These are phyloP conservation scores for Phycodurus eques DNA, from an alignment of 2,113 vertebrate species.

Conservation along the genomic window DNA sequence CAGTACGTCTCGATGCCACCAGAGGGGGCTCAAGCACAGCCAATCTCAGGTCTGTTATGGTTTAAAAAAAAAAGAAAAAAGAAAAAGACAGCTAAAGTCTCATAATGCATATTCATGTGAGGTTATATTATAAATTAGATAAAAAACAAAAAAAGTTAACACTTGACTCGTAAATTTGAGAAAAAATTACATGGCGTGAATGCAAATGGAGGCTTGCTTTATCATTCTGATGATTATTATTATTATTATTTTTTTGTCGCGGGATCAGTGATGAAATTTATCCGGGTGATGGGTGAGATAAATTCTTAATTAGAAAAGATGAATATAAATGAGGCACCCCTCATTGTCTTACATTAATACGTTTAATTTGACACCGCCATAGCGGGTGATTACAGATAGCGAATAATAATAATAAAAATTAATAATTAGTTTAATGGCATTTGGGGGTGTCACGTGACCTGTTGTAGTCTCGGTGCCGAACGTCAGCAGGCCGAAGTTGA, in stretches of 20 bases:
- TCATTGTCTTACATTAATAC: conserved; percentile 43
- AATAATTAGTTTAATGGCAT: conserved; percentile 32
- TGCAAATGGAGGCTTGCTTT: background rate
- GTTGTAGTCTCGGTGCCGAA: background rate
- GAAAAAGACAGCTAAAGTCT: background rate
- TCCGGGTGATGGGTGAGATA: conserved; percentile 57
- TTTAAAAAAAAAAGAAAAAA: background rate
- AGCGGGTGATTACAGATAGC: conserved; percentile 47
- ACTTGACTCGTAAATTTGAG: background rate
- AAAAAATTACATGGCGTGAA: background rate
- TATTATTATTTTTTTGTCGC: background rate
- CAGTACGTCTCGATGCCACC: background rate
- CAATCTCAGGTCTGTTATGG: background rate
- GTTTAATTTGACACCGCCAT: conserved; percentile 40
- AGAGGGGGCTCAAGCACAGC: background rate
- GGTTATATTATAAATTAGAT: background rate
- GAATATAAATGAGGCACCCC: conserved; percentile 44
- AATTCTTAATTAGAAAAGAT: conserved; percentile 60
- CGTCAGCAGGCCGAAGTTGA: no score
- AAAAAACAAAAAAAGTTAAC: background rate
- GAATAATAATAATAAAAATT: conserved; percentile 34
- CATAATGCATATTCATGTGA: background rate
- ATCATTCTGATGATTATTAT: conserved; percentile 4
- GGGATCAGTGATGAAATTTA: conserved; percentile 57
- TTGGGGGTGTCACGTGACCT: conserved; percentile 28